Base-by-base conservation (phyloP, 1,140 invertebrate species). In the Trichoplusia ni region DNA sequence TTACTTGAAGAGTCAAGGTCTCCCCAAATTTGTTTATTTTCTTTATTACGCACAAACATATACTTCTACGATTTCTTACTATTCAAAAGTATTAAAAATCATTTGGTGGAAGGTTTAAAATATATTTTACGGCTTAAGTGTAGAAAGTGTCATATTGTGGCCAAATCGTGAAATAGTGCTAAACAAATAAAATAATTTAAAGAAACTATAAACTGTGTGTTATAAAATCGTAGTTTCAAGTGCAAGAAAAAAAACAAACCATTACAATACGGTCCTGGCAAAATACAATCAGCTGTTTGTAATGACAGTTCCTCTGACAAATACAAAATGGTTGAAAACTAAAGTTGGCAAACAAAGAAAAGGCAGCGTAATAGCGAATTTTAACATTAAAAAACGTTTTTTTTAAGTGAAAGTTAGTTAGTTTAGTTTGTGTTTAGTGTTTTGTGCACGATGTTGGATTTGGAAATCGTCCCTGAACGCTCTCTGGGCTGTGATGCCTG, bases 401-500 rank as follows among this genome's bases (percentile, higher is more conserved):
- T 82, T 80, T 84, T 71, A 75, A 84, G 83, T 88, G 84, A 89
- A 89, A 89, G 83, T 84, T 83, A 82, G 71, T 80, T 84, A 86
- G 81, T 79, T 84, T 83, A 84, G 77, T 84, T 82, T 78, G 69
- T 84, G 76, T 79, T 80, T 63, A 78, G 82, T 83, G 83, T 82
- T 64, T 69, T 71, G 80, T 83, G 76, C 81, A 88, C 75, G 92
- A 99, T 99, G 98, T 93, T 99, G 91, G 97, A 98, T 91, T 94
- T 99, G 84, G 97, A 99, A 93, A 96, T 99, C 80, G 94, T 98
- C 77, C 98, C 98, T 67, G 98, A 98, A 92, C 94, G 96, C 89
- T 98, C 97, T 74, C 93, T 99, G 84, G 97, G 97, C 91, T 97
- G 97, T 91, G 97, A 98, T 91, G 95, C 97, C 93, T 99, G 97